These are phyloP conservation scores for Lytechinus variegatus DNA, from an alignment of 35 echinoderm and acorn worm species.

Conservation along the genomic window DNA sequence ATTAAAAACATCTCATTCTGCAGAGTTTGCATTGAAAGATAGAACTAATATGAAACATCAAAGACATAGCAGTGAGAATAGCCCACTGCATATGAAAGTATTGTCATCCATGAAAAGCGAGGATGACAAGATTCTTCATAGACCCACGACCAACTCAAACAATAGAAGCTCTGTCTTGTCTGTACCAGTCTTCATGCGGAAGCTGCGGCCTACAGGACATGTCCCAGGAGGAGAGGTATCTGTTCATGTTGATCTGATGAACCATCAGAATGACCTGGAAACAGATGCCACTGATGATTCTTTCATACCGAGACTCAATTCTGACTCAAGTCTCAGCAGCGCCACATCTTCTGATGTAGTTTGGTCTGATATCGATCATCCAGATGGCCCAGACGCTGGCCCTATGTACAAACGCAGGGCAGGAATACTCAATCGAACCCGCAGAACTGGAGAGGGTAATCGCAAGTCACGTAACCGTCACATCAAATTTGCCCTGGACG, in stretches of 20 bases:
- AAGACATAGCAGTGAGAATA: conserved; percentile 38
- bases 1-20: not conserved
- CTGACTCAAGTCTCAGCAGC: conserved; percentile 65
- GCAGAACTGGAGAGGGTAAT: conserved; percentile 42
- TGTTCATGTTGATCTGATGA: not conserved
- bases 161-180: not conserved
- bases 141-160: not conserved
- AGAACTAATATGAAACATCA: not conserved
- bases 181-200: conserved; percentile 55
- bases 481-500: conserved; percentile 66
- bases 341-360: conserved; percentile 44
- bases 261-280: not conserved
- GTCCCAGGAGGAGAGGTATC: not conserved
- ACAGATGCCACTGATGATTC: not conserved
- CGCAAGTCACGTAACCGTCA: conserved; percentile 57
- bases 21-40: not conserved
- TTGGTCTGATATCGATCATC: conserved; percentile 62
- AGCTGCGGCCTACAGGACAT: conserved; percentile 43
- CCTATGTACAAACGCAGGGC: conserved; percentile 37
- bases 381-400: conserved; percentile 33
- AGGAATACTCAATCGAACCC: conserved; percentile 57
- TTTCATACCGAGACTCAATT: conserved; percentile 32
- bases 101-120: not conserved
- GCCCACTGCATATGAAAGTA: not conserved
- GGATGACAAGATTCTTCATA: conserved; percentile 40